These are phyloP conservation scores for Catotricha subobsoleta DNA, from an alignment of 2,888 invertebrate genomes.

Conservation along the genomic window DNA sequence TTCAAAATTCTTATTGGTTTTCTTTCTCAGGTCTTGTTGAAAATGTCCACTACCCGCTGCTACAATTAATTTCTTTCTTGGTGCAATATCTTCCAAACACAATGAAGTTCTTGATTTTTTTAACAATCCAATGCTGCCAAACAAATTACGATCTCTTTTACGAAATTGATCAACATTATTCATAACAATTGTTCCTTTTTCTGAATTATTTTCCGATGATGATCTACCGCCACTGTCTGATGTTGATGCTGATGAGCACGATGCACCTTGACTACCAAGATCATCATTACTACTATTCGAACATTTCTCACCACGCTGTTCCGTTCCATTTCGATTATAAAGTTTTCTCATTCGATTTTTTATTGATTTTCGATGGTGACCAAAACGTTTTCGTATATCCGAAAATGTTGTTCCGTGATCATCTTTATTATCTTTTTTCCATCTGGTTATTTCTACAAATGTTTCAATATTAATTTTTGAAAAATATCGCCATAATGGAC, in stretches of 20 bases:
- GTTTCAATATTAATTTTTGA: slow-evolving; percentile 18
- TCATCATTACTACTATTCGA: slow-evolving; percentile 10
- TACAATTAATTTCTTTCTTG: slow-evolving; percentile 7
- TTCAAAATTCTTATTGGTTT: neutral
- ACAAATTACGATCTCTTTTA: slow-evolving; percentile 13
- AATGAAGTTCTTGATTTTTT: slow-evolving; percentile 13
- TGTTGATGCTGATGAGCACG: slow-evolving; percentile 9
- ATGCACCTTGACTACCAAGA: slow-evolving; percentile 11
- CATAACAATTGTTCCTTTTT: neutral
- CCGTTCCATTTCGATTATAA: slow-evolving; percentile 11
- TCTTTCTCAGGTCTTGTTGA: neutral
- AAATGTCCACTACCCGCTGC: slow-evolving; percentile 3
- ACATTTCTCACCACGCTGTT: neutral
- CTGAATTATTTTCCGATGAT: slow-evolving; percentile 7
- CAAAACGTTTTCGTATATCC: slow-evolving; percentile 17
- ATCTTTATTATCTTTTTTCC: slow-evolving; percentile 11
- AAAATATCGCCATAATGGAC: slow-evolving; percentile 17
- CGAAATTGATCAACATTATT: slow-evolving; percentile 9
- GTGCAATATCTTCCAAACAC: slow-evolving; percentile 10
- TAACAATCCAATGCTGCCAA: slow-evolving; percentile 16
- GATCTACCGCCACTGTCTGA: slow-evolving; percentile 11
- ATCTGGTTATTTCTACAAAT: slow-evolving; percentile 16
- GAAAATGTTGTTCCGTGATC: slow-evolving; percentile 15
- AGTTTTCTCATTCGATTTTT: slow-evolving; percentile 18
- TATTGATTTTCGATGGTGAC: slow-evolving; percentile 19